Evolutionary conservation across 1,140 invertebrate genomes (phyloP).

Genomic region (Muscidifurax raptorellus): DNA sequence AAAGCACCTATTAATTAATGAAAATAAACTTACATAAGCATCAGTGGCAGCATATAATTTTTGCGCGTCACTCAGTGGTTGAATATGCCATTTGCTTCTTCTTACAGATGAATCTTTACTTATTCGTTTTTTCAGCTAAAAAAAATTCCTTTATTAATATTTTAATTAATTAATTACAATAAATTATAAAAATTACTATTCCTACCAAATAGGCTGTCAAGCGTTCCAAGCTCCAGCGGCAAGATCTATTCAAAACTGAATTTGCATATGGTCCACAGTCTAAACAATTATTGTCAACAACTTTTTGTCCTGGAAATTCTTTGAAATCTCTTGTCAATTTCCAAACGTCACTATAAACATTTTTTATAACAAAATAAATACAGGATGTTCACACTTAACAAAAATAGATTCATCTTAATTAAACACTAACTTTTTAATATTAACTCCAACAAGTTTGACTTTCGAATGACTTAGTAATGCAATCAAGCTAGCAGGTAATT

Average conservation of each 20-base stretch:
- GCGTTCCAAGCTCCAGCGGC: conserved; percentile 79
- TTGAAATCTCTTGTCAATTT: conserved; percentile 80
- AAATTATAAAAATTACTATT: not conserved
- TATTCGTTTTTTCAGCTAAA: conserved; percentile 75
- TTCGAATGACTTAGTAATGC: conserved; percentile 77
- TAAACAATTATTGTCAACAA: conserved; percentile 78
- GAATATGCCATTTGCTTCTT: conserved; percentile 79
- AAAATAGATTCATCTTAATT: conserved; percentile 1
- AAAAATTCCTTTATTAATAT: not conserved
- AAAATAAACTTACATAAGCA: conserved; percentile 77
- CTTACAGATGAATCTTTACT: conserved; percentile 78
- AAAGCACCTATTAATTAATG: not conserved
- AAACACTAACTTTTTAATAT: conserved; percentile 78
- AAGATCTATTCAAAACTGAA: conserved; percentile 72
- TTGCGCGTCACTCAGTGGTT: conserved; percentile 77
- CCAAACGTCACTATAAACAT: conserved; percentile 77
- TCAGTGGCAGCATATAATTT: conserved; percentile 81
- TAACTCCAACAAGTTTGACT: conserved; percentile 79
- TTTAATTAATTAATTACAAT: conserved; percentile 23
- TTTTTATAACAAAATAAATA: too few relatives aligned
- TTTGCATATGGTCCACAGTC: conserved; percentile 79
- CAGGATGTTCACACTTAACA: not conserved
- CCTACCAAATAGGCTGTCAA: conserved; percentile 77
- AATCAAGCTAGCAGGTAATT: conserved; percentile 76
- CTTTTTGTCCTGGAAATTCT: conserved; percentile 73